Evolutionary conservation across 2,888 invertebrate genomes (phyloP), one percentile per base, ranked within the genome.

Genomic region (Hermaeophaga mercurialis): DNA sequence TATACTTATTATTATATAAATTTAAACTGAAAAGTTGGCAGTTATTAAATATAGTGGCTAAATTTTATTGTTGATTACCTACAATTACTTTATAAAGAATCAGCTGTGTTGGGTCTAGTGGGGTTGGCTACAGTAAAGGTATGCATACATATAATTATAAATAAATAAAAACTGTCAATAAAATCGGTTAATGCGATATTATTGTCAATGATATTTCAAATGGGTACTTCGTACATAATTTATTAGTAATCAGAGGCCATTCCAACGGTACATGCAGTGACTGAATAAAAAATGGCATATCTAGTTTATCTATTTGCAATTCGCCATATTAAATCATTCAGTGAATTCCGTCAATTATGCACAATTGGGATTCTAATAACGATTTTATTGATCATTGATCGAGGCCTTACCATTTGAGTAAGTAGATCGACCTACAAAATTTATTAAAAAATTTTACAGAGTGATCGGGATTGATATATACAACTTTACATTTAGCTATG

Each of bases 401-500:
- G 31, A 31, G 31, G 31, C 12, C 31, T 31, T 31, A 31, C 31
- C 31, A 31, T 31, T 31, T 11, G 31, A 31, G 31, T 31, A 31
- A 31, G 31, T 31, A 31, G 31, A 31, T 31, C 31, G 31, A 31
- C 11, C 31, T 31, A 31, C 31, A 31, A 31, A 31, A 31, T 31
- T 11, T 11, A 31, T 31, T 31, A 12, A 31, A 31, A 31, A 31
- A 31, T 28, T 31, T 12, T 31, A 31, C 12, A 31, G 31, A 2
- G 31, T 31, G 31, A 11, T 31, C 12, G 12, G 11, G 11, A 9
- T n/a, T n/a, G 28, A 22, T 7, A 5, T 22, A 22, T 22, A 5
- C n/a, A n/a, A n/a, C n/a, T n/a, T n/a, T n/a, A n/a, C n/a, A n/a
- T n/a, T n/a, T n/a, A n/a, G n/a, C n/a, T n/a, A n/a, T n/a, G n/a